Percentiles rank a stretch among this genome's conserved stretches.
phyloP scores from a whole-genome alignment of 2,888 invertebrate genomes.

The Pemphredon lugubris region DNA sequence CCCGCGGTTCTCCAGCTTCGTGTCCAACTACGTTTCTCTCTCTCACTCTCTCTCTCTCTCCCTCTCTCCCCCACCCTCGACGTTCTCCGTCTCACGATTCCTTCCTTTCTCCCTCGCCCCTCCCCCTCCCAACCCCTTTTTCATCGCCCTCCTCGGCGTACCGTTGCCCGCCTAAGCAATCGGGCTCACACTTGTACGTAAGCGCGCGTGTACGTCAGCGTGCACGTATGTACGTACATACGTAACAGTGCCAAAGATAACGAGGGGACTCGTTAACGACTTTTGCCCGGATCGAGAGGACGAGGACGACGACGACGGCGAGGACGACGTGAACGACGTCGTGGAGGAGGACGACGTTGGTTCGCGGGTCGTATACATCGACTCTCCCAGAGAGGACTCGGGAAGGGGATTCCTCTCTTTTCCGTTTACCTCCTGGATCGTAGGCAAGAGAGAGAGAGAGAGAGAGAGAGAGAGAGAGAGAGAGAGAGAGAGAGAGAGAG shows the following conservation, averaged over 20 bases:
- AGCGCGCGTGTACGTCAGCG: not conserved
- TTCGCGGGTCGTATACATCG: slow-evolving; percentile 51
- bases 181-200: slow-evolving; percentile 9
- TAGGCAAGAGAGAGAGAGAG: not conserved
- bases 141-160: slow-evolving; percentile 24
- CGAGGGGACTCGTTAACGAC: slow-evolving; percentile 65
- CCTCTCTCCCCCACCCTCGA: not conserved
- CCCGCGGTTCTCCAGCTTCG: slow-evolving; percentile 58
- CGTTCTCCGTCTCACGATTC: slow-evolving; percentile 19
- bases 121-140: slow-evolving; percentile 16
- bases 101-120: slow-evolving; percentile 45
- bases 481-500: no score
- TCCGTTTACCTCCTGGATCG: slow-evolving; percentile 21
- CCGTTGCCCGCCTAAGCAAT: slow-evolving; percentile 23
- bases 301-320: slow-evolving; percentile 52
- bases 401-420: slow-evolving; percentile 21
- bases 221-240: not conserved
- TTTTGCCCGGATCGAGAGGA: slow-evolving; percentile 48
- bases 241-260: slow-evolving; percentile 56
- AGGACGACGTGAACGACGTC: no score
- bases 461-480: not conserved
- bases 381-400: slow-evolving; percentile 41
- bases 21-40: slow-evolving; percentile 58
- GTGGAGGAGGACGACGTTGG: slow-evolving; percentile 49
- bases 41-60: slow-evolving; percentile 44